A percentile compares a stretch with the other conserved stretches of the same genome.
Evolutionary conservation across 2,113 vertebrate species (phyloP).

Genomic region (Patagioenas fasciata): DNA sequence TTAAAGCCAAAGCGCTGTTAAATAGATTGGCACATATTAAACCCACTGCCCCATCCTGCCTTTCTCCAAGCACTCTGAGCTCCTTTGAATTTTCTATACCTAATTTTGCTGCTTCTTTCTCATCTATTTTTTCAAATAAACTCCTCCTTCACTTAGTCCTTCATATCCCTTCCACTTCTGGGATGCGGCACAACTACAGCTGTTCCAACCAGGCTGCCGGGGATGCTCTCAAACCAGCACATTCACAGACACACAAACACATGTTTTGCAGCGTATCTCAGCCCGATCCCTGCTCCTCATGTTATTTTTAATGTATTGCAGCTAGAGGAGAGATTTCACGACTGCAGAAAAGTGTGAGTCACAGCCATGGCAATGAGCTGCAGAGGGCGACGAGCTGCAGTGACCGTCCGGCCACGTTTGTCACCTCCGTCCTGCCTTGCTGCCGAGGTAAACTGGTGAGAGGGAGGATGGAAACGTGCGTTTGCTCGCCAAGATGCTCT

Average conservation of each 20-base stretch:
- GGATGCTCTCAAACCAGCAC: neutral
- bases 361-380: neutral
- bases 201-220: neutral
- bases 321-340: neutral
- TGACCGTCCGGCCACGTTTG: neutral
- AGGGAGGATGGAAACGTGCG: fast-evolving
- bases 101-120: fast-evolving
- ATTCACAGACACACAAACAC: fast-evolving
- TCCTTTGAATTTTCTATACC: neutral
- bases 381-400: neutral
- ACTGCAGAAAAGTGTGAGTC: neutral
- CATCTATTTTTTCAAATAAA: neutral
- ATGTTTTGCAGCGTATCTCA: fast-evolving
- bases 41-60: neutral
- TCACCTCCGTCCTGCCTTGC: neutral
- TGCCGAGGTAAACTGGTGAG: neutral
- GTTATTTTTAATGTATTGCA: neutral
- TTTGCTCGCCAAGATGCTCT: fast-evolving
- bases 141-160: neutral
- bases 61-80: neutral
- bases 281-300: fast-evolving
- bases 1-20: neutral
- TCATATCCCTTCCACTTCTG: fast-evolving
- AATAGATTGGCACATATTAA: fast-evolving
- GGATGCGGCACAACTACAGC: neutral